Percentiles rank a stretch among this genome's conserved stretches.
Conservation (phyloP, 2,113 vertebrate species). For the Sakesphorus luctuosus region DNA sequence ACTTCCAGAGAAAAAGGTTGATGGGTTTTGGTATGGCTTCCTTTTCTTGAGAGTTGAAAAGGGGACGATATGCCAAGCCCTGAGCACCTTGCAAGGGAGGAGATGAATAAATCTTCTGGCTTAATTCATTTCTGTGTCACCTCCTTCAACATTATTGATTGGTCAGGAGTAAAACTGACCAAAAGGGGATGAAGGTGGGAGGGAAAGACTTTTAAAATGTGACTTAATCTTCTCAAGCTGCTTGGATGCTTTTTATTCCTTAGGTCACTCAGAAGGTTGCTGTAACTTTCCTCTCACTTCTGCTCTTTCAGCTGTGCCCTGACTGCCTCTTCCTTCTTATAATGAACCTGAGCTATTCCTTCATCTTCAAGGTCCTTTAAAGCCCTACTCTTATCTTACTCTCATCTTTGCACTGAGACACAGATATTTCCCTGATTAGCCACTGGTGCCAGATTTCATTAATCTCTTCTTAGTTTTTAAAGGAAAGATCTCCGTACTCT, state of each 20-base stretch:
- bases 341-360: not conserved
- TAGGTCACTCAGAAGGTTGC: conserved; percentile 24
- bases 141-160: conserved; percentile 27
- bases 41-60: not conserved
- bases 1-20: not conserved
- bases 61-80: not conserved
- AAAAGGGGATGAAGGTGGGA: not conserved
- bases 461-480: conserved; percentile 9
- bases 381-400: conserved; percentile 5
- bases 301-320: not conserved
- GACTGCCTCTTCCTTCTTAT: not conserved
- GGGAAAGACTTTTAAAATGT: conserved; percentile 12
- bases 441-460: conserved; percentile 2
- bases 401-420: conserved; percentile 38
- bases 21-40: not conserved
- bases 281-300: conserved; percentile 18
- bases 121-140: conserved; percentile 25
- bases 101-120: conserved; percentile 11
- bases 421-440: conserved; percentile 31
- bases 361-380: conserved; percentile 45
- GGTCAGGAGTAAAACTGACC: not conserved
- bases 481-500: not conserved
- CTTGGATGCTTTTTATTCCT: not conserved
- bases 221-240: conserved; percentile 14
- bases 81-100: not conserved